A percentile compares a stretch with the other conserved stretches of the same genome.
Conservation (phyloP, 37 sponge, comb jelly and placozoan species). For the Chondrosia reniformis region DNA sequence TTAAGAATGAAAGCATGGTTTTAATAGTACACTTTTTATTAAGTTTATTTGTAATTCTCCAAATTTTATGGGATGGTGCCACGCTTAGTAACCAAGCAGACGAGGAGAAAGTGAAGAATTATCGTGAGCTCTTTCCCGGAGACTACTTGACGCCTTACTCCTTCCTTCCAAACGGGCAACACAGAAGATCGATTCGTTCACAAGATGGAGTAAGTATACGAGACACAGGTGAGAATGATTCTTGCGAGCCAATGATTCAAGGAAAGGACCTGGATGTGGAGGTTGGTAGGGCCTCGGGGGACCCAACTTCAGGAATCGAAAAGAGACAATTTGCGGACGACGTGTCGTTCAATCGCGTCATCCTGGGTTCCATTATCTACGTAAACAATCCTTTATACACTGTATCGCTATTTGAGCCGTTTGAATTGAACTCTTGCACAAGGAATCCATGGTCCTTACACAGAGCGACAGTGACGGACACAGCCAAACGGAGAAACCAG, state of each 20-base stretch:
- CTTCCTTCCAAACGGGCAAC: slow-evolving; percentile 23
- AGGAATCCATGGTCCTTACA: slow-evolving; percentile 14
- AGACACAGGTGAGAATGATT: not conserved
- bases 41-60: too few species aligned
- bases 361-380: slow-evolving; percentile 67
- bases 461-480: slow-evolving; percentile 54
- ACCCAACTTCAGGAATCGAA: not conserved
- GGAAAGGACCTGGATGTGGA: slow-evolving; percentile 25
- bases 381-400: slow-evolving; percentile 70
- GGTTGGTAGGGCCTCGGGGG: not conserved
- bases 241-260: slow-evolving; percentile 12
- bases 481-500: slow-evolving; percentile 17
- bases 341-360: slow-evolving; percentile 7
- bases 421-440: slow-evolving; percentile 35
- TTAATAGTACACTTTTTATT: too few species aligned
- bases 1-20: too few species aligned
- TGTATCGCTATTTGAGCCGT: slow-evolving; percentile 85
- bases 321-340: not conserved
- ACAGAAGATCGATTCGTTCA: slow-evolving; percentile 27
- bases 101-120: too few species aligned
- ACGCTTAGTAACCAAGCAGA: too few species aligned
- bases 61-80: too few species aligned
- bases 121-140: slow-evolving; percentile 22
- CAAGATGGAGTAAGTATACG: not conserved
- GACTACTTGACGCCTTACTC: slow-evolving; percentile 61